Percentiles rank a stretch among this genome's conserved stretches.
Evolutionary conservation across 2,113 vertebrate genomes (phyloP).

Genomic region (Monopterus albus): DNA sequence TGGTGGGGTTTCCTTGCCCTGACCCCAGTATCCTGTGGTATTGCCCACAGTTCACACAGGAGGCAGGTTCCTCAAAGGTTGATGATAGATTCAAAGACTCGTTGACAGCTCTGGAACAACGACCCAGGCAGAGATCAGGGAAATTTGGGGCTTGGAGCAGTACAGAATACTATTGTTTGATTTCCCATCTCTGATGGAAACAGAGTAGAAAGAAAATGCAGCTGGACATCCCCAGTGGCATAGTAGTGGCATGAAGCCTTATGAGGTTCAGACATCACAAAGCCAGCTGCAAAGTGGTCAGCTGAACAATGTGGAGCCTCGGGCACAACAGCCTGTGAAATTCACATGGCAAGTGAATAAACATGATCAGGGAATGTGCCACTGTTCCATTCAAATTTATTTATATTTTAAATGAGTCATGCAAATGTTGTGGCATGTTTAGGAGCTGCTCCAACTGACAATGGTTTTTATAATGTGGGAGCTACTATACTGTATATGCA

Average conservation of each 20-base stretch:
- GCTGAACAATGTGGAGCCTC: constrained; percentile 35
- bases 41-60: constrained; percentile 47
- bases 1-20: constrained; percentile 56
- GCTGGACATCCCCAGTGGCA: constrained; percentile 39
- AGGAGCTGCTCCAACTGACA: constrained; percentile 6
- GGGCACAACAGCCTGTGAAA: constrained; percentile 29
- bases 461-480: not conserved
- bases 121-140: constrained; percentile 45
- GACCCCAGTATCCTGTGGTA: constrained; percentile 65
- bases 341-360: constrained; percentile 33
- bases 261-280: constrained; percentile 46
- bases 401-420: constrained; percentile 35
- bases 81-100: constrained; percentile 74
- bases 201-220: constrained; percentile 57
- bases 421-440: constrained; percentile 13
- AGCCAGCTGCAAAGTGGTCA: constrained; percentile 58
- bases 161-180: constrained; percentile 69
- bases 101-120: constrained; percentile 73
- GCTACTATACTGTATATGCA: too few species aligned
- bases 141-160: constrained; percentile 49
- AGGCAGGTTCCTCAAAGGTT: constrained; percentile 54
- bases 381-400: constrained; percentile 35
- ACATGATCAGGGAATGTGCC: constrained; percentile 28
- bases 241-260: constrained; percentile 25
- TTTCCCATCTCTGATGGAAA: constrained; percentile 61